Evolutionary conservation across 2,113 vertebrate genomes (phyloP), one percentile per base, ranked within the genome.

Genomic region (Scomber japonicus): DNA sequence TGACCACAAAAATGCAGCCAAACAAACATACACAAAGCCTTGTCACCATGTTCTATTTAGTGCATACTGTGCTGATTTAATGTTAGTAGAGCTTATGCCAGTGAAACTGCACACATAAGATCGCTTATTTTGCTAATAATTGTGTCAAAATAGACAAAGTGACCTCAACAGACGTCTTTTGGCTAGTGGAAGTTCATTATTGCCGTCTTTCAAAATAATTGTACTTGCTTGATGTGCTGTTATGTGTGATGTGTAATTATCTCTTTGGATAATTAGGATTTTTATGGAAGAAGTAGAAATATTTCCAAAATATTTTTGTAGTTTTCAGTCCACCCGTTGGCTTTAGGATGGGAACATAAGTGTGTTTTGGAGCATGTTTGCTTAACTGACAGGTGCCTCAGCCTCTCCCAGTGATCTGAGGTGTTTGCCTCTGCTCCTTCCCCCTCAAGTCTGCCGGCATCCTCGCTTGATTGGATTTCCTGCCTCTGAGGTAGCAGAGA

Each of bases 381-480:
- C 45, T 35, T 69, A 27, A 27, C 24, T 27, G 61, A 72, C 53
- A 46, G 51, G 24, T 54, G 11, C 17, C 27, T 57, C 35, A 48
- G 49, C 17, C 27, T 1, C 0, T 78, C 35, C 46, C 55, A 45
- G 21, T 78, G 49, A 77, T 10, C 44, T 27, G 57, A 21, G 14
- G 19, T 56, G 13, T 27, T 27, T 11, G 4, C 1, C 30, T 35
- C 17, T 27, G 19, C 17, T 53, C 19, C 15, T 17, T 78, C 14
- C 40, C 59, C 30, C 6, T 14, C 12, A 59, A 49, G 8, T 21
- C 35, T 61, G 35, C 56, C 44, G 40, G 57, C 27, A 6, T 31
- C 16, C 61, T 84, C 30, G 15, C 50, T 45, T 65, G 51, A 48
- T 65, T 8, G 17, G 35, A 56, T 80, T 76, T 70, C 17, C 24